These are phyloP conservation scores for Darevskia nairensis DNA, from an alignment of 2,797 vertebrate species.

Conservation along the genomic window DNA sequence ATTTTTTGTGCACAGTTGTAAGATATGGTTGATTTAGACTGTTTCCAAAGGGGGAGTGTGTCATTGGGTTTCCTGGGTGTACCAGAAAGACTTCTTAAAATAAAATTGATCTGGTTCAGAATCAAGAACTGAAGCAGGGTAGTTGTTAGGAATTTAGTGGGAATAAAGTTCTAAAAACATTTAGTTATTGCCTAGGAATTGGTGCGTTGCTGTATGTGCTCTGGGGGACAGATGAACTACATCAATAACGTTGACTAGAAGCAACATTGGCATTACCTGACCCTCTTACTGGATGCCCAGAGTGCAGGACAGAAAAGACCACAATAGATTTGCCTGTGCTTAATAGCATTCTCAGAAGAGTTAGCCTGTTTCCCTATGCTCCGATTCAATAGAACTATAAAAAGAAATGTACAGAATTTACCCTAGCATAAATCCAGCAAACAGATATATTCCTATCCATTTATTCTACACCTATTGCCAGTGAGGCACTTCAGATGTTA, in stretches of 20 bases:
- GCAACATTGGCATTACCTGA: neutral
- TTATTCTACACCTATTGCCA: neutral
- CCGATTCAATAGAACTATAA: neutral
- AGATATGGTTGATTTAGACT: neutral
- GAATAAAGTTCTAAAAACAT: neutral
- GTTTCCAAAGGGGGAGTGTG: neutral
- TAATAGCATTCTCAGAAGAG: neutral
- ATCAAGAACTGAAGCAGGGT: neutral
- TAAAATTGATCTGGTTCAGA: neutral
- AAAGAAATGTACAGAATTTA: neutral
- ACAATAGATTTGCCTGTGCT: neutral
- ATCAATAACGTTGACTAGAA: neutral
- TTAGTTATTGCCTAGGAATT: neutral
- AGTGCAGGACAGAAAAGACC: neutral
- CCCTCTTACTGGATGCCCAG: neutral
- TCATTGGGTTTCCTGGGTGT: neutral
- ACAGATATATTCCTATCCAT: neutral
- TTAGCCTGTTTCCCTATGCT: too few relatives aligned
- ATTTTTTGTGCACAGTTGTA: neutral
- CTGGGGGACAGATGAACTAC: constrained; percentile 5
- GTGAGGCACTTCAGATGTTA: neutral
- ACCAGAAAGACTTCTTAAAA: neutral
- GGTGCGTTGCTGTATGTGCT: neutral
- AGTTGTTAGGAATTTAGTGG: neutral
- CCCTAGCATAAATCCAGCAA: neutral